Conservation (phyloP, 2,888 invertebrate genomes). For the Trissolcus japonicus region DNA sequence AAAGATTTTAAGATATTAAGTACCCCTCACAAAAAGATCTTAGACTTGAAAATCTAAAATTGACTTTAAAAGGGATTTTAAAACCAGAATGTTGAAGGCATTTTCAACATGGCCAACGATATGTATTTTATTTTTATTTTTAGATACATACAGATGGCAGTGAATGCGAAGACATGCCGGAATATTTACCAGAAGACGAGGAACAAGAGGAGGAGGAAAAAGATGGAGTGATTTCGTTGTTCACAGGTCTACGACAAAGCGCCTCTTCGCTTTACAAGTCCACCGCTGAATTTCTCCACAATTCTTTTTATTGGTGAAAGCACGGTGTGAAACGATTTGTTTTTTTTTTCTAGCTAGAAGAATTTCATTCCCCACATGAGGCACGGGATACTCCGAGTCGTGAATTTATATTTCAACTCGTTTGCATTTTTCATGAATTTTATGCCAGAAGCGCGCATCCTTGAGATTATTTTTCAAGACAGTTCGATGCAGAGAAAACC, state of each 20-base stretch:
- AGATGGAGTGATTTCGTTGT: conserved; percentile 74
- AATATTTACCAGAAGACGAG: conserved; percentile 72
- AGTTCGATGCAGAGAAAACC: conserved; percentile 13
- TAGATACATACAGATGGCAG: conserved; percentile 67
- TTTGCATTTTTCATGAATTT: conserved; percentile 25
- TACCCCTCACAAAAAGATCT: background rate
- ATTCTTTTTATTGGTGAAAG: conserved; percentile 75
- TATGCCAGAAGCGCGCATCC: background rate
- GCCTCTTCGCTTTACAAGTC: conserved; percentile 74
- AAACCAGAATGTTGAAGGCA: no score
- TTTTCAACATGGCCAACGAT: no score
- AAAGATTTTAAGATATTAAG: no score
- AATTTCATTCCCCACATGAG: conserved; percentile 31
- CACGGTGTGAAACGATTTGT: background rate
- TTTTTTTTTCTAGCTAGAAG: conserved; percentile 41
- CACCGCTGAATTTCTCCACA: conserved; percentile 72
- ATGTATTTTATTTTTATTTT: no score
- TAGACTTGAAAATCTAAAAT: no score
- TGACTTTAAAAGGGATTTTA: no score
- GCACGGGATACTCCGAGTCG: conserved; percentile 4
- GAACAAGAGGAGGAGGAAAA: conserved; percentile 70
- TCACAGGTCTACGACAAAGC: conserved; percentile 73
- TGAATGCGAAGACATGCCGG: conserved; percentile 71
- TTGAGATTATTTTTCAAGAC: conserved; percentile 18
- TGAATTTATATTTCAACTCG: conserved; percentile 4